Evolutionary conservation across 2,113 vertebrate genomes (phyloP).

Genomic region (Corythornis vintsioides): DNA sequence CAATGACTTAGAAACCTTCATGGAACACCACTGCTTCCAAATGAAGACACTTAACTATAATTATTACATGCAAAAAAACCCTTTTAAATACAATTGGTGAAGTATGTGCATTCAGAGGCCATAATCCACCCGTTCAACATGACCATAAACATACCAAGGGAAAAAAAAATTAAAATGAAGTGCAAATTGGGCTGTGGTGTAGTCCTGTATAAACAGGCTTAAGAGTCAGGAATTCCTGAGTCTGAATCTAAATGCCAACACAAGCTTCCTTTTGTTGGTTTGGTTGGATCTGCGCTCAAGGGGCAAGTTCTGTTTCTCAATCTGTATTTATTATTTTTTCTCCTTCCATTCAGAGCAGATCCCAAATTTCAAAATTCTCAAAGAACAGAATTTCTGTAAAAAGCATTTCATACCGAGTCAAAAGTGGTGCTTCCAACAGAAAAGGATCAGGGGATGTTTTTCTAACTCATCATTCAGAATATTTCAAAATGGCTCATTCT

Average conservation of each 20-base stretch:
- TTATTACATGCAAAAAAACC: not conserved
- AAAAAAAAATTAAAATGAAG: slow-evolving; percentile 42
- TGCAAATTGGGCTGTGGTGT: slow-evolving; percentile 66
- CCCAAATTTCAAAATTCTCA: not conserved
- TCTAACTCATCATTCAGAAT: fast-evolving
- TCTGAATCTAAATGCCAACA: slow-evolving; percentile 42
- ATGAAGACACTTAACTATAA: not conserved
- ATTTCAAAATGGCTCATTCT: not conserved
- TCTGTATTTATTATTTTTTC: not conserved
- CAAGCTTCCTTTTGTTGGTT: slow-evolving; percentile 68
- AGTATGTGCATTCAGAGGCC: not conserved
- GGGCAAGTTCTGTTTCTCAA: slow-evolving; percentile 14
- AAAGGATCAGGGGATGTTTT: not conserved
- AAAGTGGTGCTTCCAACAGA: not conserved
- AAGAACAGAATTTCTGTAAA: not conserved
- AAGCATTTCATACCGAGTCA: not conserved
- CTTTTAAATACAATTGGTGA: not conserved
- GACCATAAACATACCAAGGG: slow-evolving; percentile 16
- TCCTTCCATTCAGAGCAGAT: not conserved
- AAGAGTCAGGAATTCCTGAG: slow-evolving; percentile 68
- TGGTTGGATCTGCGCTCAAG: slow-evolving; percentile 14
- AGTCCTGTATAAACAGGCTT: slow-evolving; percentile 64
- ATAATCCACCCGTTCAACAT: not conserved
- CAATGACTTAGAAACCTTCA: not conserved
- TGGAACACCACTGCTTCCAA: not conserved